These are phyloP conservation scores for Saturnia japonica DNA, from an alignment of 2,888 invertebrate species.

Conservation along the genomic window DNA sequence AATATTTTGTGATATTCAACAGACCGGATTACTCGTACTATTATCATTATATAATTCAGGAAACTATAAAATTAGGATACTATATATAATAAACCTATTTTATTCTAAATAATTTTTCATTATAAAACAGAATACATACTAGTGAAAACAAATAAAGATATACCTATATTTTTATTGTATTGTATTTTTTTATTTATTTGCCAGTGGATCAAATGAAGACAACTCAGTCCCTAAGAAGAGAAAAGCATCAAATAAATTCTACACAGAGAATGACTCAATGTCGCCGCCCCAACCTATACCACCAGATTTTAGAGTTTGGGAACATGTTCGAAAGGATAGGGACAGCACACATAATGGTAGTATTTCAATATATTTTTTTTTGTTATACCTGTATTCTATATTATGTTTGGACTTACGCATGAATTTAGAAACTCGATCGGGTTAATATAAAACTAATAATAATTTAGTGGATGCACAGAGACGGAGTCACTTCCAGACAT, in stretches of 20 bases:
- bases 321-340: conserved; percentile 43
- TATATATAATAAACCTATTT: no score
- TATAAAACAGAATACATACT: no score
- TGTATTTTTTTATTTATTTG: conserved; percentile 18
- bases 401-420: neutral
- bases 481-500: no score
- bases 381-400: neutral
- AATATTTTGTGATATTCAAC: no score
- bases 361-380: neutral
- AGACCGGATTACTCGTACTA: no score
- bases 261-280: conserved; percentile 8
- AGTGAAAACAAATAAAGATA: no score
- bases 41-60: no score
- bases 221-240: conserved; percentile 18
- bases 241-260: neutral
- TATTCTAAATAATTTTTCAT: no score
- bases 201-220: conserved; percentile 40
- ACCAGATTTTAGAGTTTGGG: conserved; percentile 62
- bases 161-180: neutral
- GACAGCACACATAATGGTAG: conserved; percentile 44
- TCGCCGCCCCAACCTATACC: conserved; percentile 38
- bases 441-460: no score
- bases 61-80: no score
- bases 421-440: no score
- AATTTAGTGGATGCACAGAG: no score